Conservation (phyloP, 2,888 invertebrate genomes). For the Diplazon laetatorius region DNA sequence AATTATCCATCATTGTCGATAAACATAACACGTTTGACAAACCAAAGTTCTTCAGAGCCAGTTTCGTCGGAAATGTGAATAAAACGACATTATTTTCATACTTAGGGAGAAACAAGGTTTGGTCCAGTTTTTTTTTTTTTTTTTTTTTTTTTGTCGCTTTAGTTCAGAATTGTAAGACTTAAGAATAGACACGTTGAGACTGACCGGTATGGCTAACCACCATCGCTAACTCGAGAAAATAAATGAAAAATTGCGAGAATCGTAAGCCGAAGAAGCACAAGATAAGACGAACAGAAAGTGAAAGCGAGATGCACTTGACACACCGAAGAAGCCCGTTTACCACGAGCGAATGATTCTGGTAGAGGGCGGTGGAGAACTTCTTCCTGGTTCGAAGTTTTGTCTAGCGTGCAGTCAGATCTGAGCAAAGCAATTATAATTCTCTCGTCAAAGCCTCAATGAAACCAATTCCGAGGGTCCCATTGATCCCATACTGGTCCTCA, state of each 20-base stretch:
- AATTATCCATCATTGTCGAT: neutral
- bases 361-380: conserved; percentile 39
- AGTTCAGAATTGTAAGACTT: neutral
- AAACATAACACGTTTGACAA: neutral
- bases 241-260: conserved; percentile 18
- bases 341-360: conserved; percentile 39
- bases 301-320: conserved; percentile 16
- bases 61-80: too few species aligned
- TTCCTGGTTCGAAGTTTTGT: conserved; percentile 52
- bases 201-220: conserved; percentile 26
- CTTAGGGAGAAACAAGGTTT: neutral
- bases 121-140: too few species aligned
- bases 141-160: neutral
- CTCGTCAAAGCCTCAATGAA: conserved; percentile 13
- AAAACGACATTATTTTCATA: neutral
- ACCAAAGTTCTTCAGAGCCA: too few species aligned
- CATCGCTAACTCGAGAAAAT: conserved; percentile 19
- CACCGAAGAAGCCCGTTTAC: conserved; percentile 60
- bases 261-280: conserved; percentile 36
- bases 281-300: conserved; percentile 2
- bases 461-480: conserved; percentile 16
- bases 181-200: conserved; percentile 30
- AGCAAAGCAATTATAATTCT: conserved; percentile 46
- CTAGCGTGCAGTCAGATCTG: conserved; percentile 29
- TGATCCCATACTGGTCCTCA: conserved; percentile 32